Conservation (phyloP, 2,797 vertebrate genomes). For the Tragopan temminckii region DNA sequence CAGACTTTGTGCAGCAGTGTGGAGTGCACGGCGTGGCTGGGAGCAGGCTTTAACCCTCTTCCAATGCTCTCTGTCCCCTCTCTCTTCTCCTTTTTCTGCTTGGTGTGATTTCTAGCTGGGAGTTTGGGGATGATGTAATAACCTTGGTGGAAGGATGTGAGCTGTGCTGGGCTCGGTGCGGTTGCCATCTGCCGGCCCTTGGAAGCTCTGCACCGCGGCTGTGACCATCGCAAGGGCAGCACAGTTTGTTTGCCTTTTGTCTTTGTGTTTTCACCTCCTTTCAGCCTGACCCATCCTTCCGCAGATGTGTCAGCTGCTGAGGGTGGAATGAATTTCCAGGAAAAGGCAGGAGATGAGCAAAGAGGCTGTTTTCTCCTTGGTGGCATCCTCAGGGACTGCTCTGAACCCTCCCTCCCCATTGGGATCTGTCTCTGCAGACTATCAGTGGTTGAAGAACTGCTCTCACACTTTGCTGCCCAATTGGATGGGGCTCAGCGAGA, state of each 20-base stretch:
- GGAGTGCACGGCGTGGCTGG: neutral
- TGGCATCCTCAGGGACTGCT: neutral
- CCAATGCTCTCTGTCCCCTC: neutral
- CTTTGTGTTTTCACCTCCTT: neutral
- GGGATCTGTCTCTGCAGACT: rapidly evolving
- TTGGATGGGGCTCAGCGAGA: neutral
- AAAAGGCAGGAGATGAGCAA: neutral
- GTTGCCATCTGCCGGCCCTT: slow-evolving; percentile 78
- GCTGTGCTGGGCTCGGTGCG: neutral
- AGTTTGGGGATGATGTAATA: slow-evolving; percentile 69
- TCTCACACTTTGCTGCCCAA: neutral
- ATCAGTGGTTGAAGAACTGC: neutral
- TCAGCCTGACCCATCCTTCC: neutral
- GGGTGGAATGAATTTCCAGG: neutral
- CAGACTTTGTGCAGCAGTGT: neutral
- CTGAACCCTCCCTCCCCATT: neutral
- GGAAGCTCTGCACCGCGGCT: neutral
- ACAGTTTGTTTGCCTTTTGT: neutral
- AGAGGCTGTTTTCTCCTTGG: neutral
- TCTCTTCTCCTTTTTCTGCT: neutral
- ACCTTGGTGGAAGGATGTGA: slow-evolving; percentile 53
- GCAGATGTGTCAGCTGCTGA: neutral
- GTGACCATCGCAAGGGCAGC: too few species aligned
- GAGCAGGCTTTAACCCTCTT: too few species aligned
- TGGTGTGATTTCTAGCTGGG: slow-evolving; percentile 42